Conservation (phyloP, 2,888 invertebrate genomes). For the Tridacna gigas region DNA sequence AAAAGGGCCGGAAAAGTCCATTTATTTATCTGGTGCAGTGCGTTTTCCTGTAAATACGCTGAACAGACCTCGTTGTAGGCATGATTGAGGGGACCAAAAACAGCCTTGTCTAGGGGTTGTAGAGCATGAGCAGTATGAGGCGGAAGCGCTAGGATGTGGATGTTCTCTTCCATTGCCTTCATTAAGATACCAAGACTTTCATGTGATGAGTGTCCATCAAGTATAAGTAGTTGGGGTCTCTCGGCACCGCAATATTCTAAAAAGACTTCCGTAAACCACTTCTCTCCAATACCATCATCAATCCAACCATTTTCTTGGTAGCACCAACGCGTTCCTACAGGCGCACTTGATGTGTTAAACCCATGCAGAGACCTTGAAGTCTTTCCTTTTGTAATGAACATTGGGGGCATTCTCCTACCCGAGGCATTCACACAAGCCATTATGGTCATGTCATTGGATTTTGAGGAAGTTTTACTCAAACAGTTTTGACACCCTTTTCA, state of each 20-base stretch:
- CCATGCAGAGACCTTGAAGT: neutral
- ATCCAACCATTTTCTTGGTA: neutral
- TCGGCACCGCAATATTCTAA: slow-evolving; percentile 14
- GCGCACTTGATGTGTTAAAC: neutral
- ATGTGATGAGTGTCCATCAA: neutral
- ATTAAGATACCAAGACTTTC: neutral
- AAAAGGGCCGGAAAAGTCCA: neutral
- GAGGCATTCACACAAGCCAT: slow-evolving; percentile 42
- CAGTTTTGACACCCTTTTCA: slow-evolving; percentile 19
- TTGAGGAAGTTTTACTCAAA: slow-evolving; percentile 34
- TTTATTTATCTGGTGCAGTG: neutral
- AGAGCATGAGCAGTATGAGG: slow-evolving; percentile 53
- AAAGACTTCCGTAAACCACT: slow-evolving; percentile 1
- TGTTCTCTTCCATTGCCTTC: slow-evolving; percentile 8
- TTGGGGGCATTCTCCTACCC: slow-evolving; percentile 43
- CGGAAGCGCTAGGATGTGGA: neutral
- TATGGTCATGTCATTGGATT: slow-evolving; percentile 33
- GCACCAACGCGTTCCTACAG: neutral
- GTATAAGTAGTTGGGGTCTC: slow-evolving; percentile 21
- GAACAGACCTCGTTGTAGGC: neutral
- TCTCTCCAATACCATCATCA: neutral
- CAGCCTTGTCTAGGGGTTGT: slow-evolving; percentile 53
- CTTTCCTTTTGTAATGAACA: slow-evolving; percentile 60
- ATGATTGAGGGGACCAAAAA: slow-evolving; percentile 16
- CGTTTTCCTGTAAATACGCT: neutral